These are phyloP conservation scores for Agonopterix alstromeriana DNA, from an alignment of 2,888 invertebrate species.

Conservation along the genomic window DNA sequence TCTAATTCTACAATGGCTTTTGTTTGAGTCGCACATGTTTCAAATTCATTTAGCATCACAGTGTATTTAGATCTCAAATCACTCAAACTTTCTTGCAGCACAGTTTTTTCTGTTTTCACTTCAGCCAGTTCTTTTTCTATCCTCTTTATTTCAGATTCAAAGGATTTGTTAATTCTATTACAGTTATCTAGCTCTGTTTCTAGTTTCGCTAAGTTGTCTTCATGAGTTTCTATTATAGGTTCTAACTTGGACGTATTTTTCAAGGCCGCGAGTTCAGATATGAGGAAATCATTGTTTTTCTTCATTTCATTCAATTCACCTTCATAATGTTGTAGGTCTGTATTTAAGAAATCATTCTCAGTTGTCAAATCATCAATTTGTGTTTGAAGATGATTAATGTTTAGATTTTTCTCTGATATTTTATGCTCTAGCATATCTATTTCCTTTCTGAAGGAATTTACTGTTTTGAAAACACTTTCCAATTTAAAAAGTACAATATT, in stretches of 20 bases:
- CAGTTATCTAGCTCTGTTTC: conserved; percentile 81
- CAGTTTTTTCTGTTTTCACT: conserved; percentile 55
- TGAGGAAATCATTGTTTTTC: conserved; percentile 83
- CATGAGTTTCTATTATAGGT: conserved; percentile 84
- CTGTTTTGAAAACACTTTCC: conserved; percentile 71
- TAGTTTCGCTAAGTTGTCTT: conserved; percentile 80
- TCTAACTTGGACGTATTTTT: conserved; percentile 81
- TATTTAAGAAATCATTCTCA: conserved; percentile 66
- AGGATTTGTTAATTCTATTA: conserved; percentile 72
- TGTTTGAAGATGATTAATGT: conserved; percentile 65
- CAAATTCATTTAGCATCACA: conserved; percentile 58
- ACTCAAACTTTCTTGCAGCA: conserved; percentile 68
- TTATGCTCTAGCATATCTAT: conserved; percentile 76
- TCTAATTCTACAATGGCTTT: conserved; percentile 70
- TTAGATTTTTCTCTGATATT: conserved; percentile 74
- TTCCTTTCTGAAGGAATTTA: conserved; percentile 77
- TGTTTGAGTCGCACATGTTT: conserved; percentile 56
- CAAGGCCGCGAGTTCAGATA: conserved; percentile 79
- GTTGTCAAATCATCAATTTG: conserved; percentile 75
- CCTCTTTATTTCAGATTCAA: conserved; percentile 77
- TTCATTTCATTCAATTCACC: conserved; percentile 80
- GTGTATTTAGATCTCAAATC: conserved; percentile 74
- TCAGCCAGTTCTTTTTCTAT: conserved; percentile 73
- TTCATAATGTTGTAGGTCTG: conserved; percentile 72
- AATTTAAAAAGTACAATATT: conserved; percentile 59